Percentiles rank a stretch among this genome's conserved stretches.
These are phyloP conservation scores for Lamellibrachia columna DNA, from an alignment of 2,888 invertebrate genomes.

Conservation along the genomic window DNA sequence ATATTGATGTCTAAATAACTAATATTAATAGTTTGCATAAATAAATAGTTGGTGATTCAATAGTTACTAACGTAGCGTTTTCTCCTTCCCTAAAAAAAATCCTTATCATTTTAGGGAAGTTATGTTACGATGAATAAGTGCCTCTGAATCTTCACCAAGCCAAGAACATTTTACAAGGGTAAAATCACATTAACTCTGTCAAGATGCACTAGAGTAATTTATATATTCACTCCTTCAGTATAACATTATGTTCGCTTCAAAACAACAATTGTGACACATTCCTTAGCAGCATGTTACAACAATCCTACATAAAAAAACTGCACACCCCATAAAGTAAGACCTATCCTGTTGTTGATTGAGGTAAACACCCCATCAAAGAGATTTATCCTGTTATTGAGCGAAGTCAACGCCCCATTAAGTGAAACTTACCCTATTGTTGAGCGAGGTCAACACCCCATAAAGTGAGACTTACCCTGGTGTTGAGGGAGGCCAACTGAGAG, in stretches of 20 bases:
- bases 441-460: neutral
- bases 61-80: neutral
- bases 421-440: slow-evolving; percentile 45
- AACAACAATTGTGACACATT: neutral
- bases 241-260: neutral
- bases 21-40: neutral
- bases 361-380: too few species aligned
- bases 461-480: slow-evolving; percentile 42
- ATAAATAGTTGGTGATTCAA: neutral
- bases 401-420: neutral
- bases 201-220: neutral
- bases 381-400: neutral
- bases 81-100: neutral
- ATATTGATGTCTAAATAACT: neutral
- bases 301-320: too few species aligned
- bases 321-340: too few species aligned
- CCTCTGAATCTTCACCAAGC: neutral
- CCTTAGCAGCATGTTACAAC: too few species aligned
- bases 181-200: neutral
- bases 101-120: neutral
- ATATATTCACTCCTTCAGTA: neutral
- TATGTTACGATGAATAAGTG: neutral
- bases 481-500: slow-evolving; percentile 40
- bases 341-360: too few species aligned
- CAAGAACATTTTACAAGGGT: neutral